A percentile compares a stretch with the other conserved stretches of the same genome.
Conservation (phyloP, 2,888 invertebrate genomes). For the Diplazon laetatorius region DNA sequence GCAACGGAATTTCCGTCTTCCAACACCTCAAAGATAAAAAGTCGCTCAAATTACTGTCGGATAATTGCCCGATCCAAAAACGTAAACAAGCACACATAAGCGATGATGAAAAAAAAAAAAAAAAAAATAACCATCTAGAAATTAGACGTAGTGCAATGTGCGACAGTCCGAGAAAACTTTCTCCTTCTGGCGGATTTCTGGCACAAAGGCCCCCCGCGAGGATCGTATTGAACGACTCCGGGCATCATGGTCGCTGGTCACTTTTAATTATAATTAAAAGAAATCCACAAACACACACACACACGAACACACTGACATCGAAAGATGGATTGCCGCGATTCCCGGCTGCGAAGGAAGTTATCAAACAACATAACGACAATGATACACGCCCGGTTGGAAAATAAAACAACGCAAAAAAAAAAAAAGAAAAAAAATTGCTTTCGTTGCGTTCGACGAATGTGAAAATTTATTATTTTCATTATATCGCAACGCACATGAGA, state of each 20-base stretch:
- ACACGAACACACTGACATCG: neutral
- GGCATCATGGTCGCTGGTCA: slow-evolving; percentile 72
- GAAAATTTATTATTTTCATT: neutral
- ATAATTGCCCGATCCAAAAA: neutral
- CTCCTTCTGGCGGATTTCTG: slow-evolving; percentile 63
- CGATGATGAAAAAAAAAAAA: slow-evolving; percentile 10
- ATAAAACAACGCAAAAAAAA: neutral
- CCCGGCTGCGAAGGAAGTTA: slow-evolving; percentile 48
- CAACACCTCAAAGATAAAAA: neutral
- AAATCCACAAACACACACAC: neutral
- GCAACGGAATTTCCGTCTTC: neutral
- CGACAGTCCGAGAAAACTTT: slow-evolving; percentile 65
- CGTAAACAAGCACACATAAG: neutral
- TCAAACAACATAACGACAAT: slow-evolving; percentile 41
- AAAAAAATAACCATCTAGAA: slow-evolving; percentile 12
- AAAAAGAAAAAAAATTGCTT: too few relatives aligned
- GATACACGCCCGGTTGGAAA: neutral
- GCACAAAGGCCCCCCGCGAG: slow-evolving; percentile 62
- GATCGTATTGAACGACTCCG: slow-evolving; percentile 72
- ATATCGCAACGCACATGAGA: neutral
- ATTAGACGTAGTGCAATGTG: slow-evolving; percentile 1
- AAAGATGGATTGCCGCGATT: slow-evolving; percentile 45
- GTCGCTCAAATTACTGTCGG: too few relatives aligned
- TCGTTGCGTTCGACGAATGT: neutral
- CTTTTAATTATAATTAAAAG: slow-evolving; percentile 70